Conservation (phyloP, 1,140 invertebrate genomes). For the Neodiprion fabricii region DNA sequence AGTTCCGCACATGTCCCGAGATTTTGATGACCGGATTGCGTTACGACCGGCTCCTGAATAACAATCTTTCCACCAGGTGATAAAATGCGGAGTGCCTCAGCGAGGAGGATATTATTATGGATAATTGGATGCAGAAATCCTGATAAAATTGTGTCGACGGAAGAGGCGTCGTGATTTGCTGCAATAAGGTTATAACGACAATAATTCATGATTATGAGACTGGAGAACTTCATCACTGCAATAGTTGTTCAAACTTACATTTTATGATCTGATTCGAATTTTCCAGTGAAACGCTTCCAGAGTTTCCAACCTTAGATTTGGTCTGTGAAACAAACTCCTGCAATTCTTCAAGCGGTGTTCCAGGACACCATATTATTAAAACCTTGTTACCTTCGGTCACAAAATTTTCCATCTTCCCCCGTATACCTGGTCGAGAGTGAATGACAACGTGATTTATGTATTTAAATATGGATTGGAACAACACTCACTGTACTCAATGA, state of each 20-base stretch:
- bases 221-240: no score
- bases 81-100: slow-evolving; percentile 63
- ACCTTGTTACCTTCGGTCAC: background rate
- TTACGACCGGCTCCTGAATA: slow-evolving; percentile 35
- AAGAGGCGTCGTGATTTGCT: slow-evolving; percentile 64
- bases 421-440: background rate
- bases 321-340: background rate
- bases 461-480: no score
- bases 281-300: background rate
- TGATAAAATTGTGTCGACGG: slow-evolving; percentile 66
- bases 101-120: slow-evolving; percentile 61
- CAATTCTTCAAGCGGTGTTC: background rate
- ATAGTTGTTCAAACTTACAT: background rate
- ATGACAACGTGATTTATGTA: no score
- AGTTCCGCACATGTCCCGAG: slow-evolving; percentile 54
- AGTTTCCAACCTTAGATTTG: background rate
- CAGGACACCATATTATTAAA: background rate
- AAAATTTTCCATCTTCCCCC: background rate
- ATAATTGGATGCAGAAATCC: slow-evolving; percentile 58
- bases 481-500: no score
- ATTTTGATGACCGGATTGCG: slow-evolving; percentile 23
- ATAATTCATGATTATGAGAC: no score
- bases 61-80: slow-evolving; percentile 64
- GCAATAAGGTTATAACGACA: background rate
- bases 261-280: background rate